A percentile compares a stretch with the other conserved stretches of the same genome.
These are phyloP conservation scores for Panulirus ornatus DNA, from an alignment of 1,140 invertebrate species.

Conservation along the genomic window DNA sequence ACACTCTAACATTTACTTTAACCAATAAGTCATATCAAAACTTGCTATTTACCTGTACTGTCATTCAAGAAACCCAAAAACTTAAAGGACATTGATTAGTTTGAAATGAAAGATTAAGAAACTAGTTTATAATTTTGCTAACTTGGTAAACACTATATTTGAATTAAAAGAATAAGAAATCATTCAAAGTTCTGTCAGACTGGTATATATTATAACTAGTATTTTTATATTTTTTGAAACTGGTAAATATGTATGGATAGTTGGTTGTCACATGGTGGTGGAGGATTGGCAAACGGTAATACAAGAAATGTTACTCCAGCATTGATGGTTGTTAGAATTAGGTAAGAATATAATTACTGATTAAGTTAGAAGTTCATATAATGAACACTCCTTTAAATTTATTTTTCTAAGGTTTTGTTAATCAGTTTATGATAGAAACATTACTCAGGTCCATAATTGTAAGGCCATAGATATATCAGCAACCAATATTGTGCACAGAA, in stretches of 20 bases:
- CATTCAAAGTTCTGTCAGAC: neutral
- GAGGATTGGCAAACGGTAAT: neutral
- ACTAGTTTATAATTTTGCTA: neutral
- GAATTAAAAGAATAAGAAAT: neutral
- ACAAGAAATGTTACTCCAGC: neutral
- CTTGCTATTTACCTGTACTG: neutral
- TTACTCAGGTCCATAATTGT: no score
- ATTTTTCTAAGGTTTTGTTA: neutral
- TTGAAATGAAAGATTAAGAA: neutral
- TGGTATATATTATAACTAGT: neutral
- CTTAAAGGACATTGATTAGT: neutral
- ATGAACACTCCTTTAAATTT: neutral
- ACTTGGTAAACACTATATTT: neutral
- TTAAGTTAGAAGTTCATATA: neutral
- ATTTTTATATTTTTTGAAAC: neutral
- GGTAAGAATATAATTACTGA: neutral
- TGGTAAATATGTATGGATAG: neutral
- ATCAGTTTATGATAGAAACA: neutral
- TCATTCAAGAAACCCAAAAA: neutral
- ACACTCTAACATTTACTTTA: neutral
- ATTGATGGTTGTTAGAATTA: neutral
- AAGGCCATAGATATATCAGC: no score
- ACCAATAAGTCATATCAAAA: neutral
- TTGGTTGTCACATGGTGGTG: neutral
- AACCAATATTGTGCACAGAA: no score